phyloP scores from a whole-genome alignment of 2,888 invertebrate genomes.

The Pherbina coryleti region DNA sequence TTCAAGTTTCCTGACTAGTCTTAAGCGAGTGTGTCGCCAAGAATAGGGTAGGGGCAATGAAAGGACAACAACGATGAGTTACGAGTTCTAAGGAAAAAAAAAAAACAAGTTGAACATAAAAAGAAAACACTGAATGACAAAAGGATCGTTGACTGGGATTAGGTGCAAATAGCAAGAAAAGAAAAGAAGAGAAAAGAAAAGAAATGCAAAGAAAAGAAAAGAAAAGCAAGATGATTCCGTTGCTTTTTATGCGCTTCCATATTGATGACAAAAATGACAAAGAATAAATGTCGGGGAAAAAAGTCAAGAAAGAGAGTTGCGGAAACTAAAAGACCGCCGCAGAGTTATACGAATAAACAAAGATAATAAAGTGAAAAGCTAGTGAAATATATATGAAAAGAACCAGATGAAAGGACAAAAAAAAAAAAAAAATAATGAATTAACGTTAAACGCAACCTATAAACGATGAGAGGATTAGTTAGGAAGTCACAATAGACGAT shows the following conservation, averaged over 20 bases:
- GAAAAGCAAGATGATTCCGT: background rate
- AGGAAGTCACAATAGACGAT: background rate
- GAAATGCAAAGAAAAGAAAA: background rate
- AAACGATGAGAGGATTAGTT: background rate
- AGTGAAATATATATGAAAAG: background rate
- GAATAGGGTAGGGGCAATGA: background rate
- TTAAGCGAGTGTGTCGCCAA: constrained; percentile 14
- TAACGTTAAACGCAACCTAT: constrained; percentile 25
- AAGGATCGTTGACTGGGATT: constrained; percentile 21
- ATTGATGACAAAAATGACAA: constrained; percentile 9
- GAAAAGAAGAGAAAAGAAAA: too few relatives aligned
- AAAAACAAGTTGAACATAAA: background rate
- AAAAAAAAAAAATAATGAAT: too few relatives aligned
- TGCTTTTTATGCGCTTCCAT: background rate
- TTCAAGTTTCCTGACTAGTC: background rate
- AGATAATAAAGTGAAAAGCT: background rate
- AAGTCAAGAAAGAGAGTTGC: background rate
- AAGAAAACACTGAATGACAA: constrained; percentile 13
- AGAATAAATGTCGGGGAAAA: background rate
- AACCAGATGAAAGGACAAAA: background rate
- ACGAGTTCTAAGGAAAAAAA: constrained; percentile 1
- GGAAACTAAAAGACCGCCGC: background rate
- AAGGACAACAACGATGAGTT: constrained; percentile 28
- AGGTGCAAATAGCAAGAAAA: background rate
- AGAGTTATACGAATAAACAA: constrained; percentile 8